phyloP scores from a whole-genome alignment of 2,888 invertebrate species.

The Onchidella celtica region DNA sequence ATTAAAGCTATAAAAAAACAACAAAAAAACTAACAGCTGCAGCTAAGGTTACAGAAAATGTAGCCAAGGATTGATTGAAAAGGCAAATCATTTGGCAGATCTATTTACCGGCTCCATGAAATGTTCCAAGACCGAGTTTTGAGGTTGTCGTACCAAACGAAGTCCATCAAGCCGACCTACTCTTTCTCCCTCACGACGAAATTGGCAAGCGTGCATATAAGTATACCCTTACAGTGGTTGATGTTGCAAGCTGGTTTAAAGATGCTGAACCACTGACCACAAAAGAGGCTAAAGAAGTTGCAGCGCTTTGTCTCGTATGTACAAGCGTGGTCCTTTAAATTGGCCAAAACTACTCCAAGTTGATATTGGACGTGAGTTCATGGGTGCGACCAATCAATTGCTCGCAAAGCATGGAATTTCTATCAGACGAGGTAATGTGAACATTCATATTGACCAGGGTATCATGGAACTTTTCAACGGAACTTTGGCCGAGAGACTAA shows the following conservation, averaged over 20 bases:
- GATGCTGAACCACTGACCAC: neutral
- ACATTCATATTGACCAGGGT: neutral
- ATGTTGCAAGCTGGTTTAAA: constrained; percentile 14
- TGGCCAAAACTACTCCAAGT: constrained; percentile 5
- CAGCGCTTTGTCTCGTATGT: constrained; percentile 15
- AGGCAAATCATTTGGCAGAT: constrained; percentile 46
- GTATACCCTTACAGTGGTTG: constrained; percentile 32
- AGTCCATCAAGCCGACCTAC: constrained; percentile 23
- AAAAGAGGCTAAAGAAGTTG: neutral
- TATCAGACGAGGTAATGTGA: neutral
- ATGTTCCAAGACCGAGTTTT: constrained; percentile 21
- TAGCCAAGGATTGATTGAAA: constrained; percentile 23
- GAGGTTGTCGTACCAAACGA: constrained; percentile 26
- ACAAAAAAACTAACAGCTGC: too few species aligned
- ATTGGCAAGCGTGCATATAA: too few species aligned
- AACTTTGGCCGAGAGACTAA: neutral
- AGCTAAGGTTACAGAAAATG: too few species aligned
- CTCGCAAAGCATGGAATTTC: neutral
- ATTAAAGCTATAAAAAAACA: too few species aligned
- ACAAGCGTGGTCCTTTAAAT: constrained; percentile 25
- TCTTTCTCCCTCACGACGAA: constrained; percentile 35
- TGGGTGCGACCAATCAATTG: constrained; percentile 7
- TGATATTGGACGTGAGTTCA: constrained; percentile 21
- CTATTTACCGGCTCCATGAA: constrained; percentile 33
- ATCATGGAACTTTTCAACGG: neutral